Base-by-base conservation (phyloP, 1,140 invertebrate species). In the Leptestheria dahalacensis region DNA sequence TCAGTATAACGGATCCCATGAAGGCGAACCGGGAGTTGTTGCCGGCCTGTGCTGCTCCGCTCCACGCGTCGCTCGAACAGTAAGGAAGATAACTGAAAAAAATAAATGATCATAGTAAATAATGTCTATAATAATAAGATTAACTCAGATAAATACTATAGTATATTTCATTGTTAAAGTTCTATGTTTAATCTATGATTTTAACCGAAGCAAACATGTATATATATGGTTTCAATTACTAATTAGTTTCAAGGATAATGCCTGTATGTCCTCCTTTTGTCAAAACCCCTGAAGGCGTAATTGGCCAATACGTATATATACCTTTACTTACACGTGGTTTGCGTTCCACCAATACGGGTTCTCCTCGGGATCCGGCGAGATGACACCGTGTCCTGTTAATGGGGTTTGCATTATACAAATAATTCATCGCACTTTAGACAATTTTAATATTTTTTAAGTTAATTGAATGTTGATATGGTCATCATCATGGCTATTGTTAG, bases 41-140 rank as follows among this genome's bases (percentile, higher is more conserved):
- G 25, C 62, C 63, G 57, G 66, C 65, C 11, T 63, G 65, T 65
- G 73, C 78, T 18, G 85, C 83, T 2, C 91, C 91, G 64, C 85
- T 88, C 91, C 91, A 95, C 59, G 86, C 85, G 68, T 96, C 91
- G 68, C 89, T 92, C 52, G 88, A 90, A 72, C 91, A 96, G 69
- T 95, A 96, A 0, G 91, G 91, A 20, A 96, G 77, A 65, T 89
- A 83, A 59, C 82, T 83, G 66, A 18, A 66, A 69, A 63, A 65
- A 65, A 65, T 52, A 46, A 47, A 20, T 47, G n/a, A 54, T 18
- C 48, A 21, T 23, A 41, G 15, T 23, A 23, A 48, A 2, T 23
- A 24, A 48, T 56, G 11, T 23, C 15, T 20, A 0, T 11, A 15
- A 15, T 12, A 52, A 52, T 23, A 41, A 41, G 15, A 6, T 15